Conservation (phyloP, 2,113 vertebrate species). For the Empidonax traillii region DNA sequence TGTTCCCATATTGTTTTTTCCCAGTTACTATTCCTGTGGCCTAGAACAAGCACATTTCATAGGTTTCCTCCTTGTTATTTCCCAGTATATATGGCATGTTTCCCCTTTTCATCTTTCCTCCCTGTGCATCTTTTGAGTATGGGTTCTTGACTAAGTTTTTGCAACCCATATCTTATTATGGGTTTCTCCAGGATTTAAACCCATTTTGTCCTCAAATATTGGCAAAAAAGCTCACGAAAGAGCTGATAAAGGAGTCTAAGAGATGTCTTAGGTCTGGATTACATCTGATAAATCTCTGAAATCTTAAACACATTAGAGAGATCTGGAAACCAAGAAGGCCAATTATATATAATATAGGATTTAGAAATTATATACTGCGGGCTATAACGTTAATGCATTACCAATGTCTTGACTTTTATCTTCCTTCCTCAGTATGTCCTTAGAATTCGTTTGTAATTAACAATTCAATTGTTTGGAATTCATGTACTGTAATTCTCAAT, state of each 20-base stretch:
- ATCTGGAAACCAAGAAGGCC: neutral
- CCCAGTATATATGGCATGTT: neutral
- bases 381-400: neutral
- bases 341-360: neutral
- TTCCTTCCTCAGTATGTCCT: neutral
- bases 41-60: neutral
- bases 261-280: neutral
- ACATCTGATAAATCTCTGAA: neutral
- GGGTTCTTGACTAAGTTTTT: neutral
- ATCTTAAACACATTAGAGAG: neutral
- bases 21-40: neutral
- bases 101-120: neutral
- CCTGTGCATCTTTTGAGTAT: neutral
- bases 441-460: neutral
- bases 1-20: neutral
- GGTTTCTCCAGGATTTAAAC: neutral
- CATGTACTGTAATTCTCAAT: neutral
- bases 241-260: neutral
- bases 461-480: neutral
- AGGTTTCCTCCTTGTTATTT: neutral
- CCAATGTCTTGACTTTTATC: neutral
- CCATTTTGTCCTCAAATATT: neutral
- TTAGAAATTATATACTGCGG: neutral
- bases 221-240: neutral
- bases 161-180: neutral